Evolutionary conservation across 2,888 invertebrate species (phyloP), one percentile per base, ranked within the genome.

Genomic region (Yponomeuta evonymella): DNA sequence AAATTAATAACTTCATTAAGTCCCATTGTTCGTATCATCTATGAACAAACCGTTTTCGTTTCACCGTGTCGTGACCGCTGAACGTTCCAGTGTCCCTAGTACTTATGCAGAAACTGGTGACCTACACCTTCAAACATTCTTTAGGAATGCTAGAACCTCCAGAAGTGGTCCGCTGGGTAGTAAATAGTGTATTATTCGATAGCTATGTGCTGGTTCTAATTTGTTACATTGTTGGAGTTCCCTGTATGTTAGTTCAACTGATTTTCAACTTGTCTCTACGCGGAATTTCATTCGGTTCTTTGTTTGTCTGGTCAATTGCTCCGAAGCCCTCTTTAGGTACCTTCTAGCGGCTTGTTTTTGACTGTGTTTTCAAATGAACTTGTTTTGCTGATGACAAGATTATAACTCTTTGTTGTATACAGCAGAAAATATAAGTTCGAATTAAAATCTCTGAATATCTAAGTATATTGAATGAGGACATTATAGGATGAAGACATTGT

Each of bases 1-100:
- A 58, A 58, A 58, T 58, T 58, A 15, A 58, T 58, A 58, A 58
- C 51, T 58, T 58, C 51, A 58, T 58, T 58, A 58, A 43, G 51
- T 15, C 51, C 51, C 51, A 58, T 58, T 58, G 51, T 58, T 58
- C 51, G 15, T 12, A 58, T 12, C 12, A 12, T 15, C 51, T 15
- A 12, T 4, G 15, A 58, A 58, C 15, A 15, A 15, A 58, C 12
- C 51, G 51, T 15, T 58, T 58, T 58, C 51, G 51, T 58, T 58
- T 58, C 4, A 3, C 51, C 15, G 43, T 43, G 43, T 58, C 51
- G 15, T 58, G 15, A 58, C 51, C 51, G 51, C 15, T 58, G 15
- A 58, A 58, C 12, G 12, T 58, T 15, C 51, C 51, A 2, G 51
- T 15, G 5, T 15, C 8, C 51, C 15, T 58, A 58, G 4, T 58